Base-by-base conservation (phyloP, 1,140 invertebrate genomes). In the Luehdorfia chinensis region DNA sequence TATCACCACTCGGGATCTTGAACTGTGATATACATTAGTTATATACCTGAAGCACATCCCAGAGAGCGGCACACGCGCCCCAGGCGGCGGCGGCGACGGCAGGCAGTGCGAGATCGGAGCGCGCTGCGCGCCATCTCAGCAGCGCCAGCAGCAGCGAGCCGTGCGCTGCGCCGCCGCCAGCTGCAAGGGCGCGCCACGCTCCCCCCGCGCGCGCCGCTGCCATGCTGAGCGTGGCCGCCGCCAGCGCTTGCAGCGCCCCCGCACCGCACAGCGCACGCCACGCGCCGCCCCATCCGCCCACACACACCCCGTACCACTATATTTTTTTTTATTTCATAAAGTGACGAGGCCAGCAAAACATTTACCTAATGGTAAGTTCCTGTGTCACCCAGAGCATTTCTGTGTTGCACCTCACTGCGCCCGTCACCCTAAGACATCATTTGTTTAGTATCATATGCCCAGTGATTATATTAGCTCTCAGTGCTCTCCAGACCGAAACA, bases 31-130 rank as follows among this genome's bases (percentile, higher is more conserved):
- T n/a, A n/a, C n/a, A n/a, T n/a, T n/a, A n/a, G n/a, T n/a, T n/a
- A n/a, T n/a, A n/a, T 36, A 85, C 83, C 76, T 71, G 81, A 12
- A 93, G 74, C 16, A 91, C 91, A 59, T 93, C 92, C 92, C 92
- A 93, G 18, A 93, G 89, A 5, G 92, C 91, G 31, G 92, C 92
- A 62, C 92, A 93, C 4, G 93, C 92, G n/a, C 92, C 92, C 92
- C 92, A 93, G 1, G 91, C 91, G 0, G 92, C 91, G 1, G 92
- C 90, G 47, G 92, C 92, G 3, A 93, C 91, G 9, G 92, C 91
- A 12, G 93, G 92, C 13, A 93, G 72, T 4, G 91, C 79, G 1
- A 79, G 30, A 89, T 55, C 91, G 70, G 75, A 93, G 88, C 61
- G 90, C 83, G 44, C 90, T 72, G 23, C 91, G 74, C 28, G 89